A percentile compares a stretch with the other conserved stretches of the same genome.
These are phyloP conservation scores for Ifrita kowaldi DNA, from an alignment of 2,113 vertebrate species.

Conservation along the genomic window DNA sequence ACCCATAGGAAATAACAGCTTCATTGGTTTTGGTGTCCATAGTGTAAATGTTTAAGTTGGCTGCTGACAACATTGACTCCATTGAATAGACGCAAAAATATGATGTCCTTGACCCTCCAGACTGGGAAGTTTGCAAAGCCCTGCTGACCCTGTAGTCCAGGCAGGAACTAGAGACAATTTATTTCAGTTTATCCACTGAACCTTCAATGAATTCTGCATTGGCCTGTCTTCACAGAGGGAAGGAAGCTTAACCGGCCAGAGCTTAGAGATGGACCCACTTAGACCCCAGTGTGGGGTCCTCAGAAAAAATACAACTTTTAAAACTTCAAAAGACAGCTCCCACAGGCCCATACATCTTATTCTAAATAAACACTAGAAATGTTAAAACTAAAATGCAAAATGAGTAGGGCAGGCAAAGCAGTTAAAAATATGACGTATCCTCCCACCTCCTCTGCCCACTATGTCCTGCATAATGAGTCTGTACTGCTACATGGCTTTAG, in stretches of 20 bases:
- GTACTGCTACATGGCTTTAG: not conserved
- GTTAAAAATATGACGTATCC: not conserved
- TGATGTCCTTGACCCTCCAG: not conserved
- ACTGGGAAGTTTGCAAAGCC: not conserved
- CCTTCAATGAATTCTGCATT: not conserved
- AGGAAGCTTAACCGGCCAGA: not conserved
- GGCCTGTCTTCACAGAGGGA: not conserved
- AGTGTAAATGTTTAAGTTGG: not conserved
- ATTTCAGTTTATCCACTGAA: not conserved
- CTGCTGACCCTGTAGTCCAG: not conserved
- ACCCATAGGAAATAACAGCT: not conserved
- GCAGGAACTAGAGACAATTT: not conserved
- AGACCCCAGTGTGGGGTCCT: not conserved
- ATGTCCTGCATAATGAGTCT: not conserved
- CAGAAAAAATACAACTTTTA: not conserved
- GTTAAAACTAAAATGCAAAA: not conserved
- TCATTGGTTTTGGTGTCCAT: not conserved
- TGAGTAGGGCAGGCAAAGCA: not conserved
- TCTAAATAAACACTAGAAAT: not conserved
- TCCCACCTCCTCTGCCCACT: not conserved
- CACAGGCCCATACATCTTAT: not conserved
- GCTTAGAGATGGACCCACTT: not conserved
- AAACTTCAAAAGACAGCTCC: not conserved
- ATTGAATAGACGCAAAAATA: not conserved
- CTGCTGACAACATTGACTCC: not conserved